Base-by-base conservation (phyloP, 2,888 invertebrate genomes). In the Torymus tubicola region DNA sequence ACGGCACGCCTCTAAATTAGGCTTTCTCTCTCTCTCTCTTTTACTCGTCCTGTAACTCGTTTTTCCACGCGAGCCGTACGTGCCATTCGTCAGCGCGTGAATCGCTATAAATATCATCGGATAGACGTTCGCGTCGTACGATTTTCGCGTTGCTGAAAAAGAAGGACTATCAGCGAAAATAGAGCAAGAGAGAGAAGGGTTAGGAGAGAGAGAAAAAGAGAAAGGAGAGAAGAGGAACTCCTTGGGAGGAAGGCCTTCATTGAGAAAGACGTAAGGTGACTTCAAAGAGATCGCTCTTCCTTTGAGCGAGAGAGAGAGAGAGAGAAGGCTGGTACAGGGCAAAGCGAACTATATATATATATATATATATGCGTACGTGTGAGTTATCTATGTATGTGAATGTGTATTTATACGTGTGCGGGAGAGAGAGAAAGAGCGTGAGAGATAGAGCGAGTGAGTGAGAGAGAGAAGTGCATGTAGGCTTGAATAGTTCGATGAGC, bases 1-100 rank as follows among this genome's bases (percentile, higher is more conserved):
- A 13, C 50, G 55, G 42, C 65, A 18, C 58, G 65, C 65, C 65
- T 53, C 55, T 74, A 74, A 74, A 74, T 74, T 67, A 74, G 58
- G 18, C 50, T 31, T 5, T 31, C 31, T 31, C 24, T 24, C 24
- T 24, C 24, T 24, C 24, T 24, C 31, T 31, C 31, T 31, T 5
- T 31, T 5, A 5, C 31, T 31, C 31, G 31, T 31, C 31, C 5
- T 31, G 31, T 4, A 3, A 31, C 2, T 31, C 31, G 31, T 31
- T 31, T 31, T 31, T 10, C n/a, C 14, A n/a, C n/a, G 14, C 24
- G 14, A n/a, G 14, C 42, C 42, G 18, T 11, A 24, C 67, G 21
- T 52, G 67, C 53, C 60, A 52, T 71, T 71, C 60, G 42, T 71
- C 69, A 69, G 24, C 42, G 50, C 11, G 18, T 13, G 2, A 50